Evolutionary conservation across 2,113 vertebrate species (phyloP).

Genomic region (Brachyhypopomus occidentalis): DNA sequence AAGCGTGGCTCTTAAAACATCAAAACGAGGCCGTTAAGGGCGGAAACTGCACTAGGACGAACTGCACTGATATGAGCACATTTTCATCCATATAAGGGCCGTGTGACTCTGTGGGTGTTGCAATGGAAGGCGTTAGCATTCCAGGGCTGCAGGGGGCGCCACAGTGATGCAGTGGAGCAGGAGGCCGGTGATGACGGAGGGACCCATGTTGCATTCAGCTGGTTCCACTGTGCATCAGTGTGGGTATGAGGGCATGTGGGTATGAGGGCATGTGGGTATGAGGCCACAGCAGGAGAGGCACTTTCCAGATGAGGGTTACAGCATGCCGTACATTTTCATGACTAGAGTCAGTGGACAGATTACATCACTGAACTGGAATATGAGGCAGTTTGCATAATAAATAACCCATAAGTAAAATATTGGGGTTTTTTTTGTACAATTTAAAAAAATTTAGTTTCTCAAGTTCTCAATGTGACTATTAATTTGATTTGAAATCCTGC

Average conservation of each 20-base stretch:
- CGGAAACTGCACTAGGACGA: neutral
- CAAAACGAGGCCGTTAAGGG: neutral
- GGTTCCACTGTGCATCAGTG: constrained; percentile 46
- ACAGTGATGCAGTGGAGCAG: constrained; percentile 53
- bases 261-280: neutral
- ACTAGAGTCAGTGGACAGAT: too few species aligned
- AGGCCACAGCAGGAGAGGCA: too few species aligned
- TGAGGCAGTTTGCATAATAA: too few species aligned
- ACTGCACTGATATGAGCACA: constrained; percentile 22
- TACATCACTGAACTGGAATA: too few species aligned
- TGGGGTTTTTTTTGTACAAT: too few species aligned
- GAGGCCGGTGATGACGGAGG: constrained; percentile 10
- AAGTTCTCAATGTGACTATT: too few species aligned
- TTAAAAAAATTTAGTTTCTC: too few species aligned
- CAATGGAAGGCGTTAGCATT: constrained; percentile 49
- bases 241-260: neutral
- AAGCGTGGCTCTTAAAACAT: neutral
- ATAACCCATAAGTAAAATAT: too few species aligned
- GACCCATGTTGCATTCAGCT: constrained; percentile 13
- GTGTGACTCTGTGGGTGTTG: constrained; percentile 34
- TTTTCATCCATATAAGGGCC: constrained; percentile 50
- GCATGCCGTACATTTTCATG: too few species aligned
- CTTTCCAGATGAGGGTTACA: too few species aligned
- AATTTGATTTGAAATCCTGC: too few species aligned
- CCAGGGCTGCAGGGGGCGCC: constrained; percentile 1